phyloP scores from a whole-genome alignment of 1,140 invertebrate species.

The Homalodisca vitripennis region DNA sequence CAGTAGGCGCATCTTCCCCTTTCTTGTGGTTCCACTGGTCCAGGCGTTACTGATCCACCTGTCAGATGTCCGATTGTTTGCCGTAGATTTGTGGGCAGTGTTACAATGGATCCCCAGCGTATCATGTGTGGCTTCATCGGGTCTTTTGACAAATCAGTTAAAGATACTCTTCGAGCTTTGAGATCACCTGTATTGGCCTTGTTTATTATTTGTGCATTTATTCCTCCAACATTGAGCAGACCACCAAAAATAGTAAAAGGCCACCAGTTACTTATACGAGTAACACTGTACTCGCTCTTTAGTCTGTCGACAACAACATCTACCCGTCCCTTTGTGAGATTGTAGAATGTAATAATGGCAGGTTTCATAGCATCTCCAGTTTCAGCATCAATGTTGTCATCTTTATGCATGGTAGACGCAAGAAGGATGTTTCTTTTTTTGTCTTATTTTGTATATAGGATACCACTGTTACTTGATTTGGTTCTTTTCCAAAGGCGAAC shows the following conservation, averaged over 20 bases:
- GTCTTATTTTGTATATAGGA: slow-evolving; percentile 39
- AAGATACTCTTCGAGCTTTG: background rate
- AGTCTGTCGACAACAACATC: too few species aligned
- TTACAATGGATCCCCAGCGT: too few species aligned
- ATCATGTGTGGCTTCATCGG: too few species aligned
- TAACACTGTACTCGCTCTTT: too few species aligned
- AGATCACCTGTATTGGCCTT: background rate
- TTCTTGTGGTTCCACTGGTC: too few species aligned
- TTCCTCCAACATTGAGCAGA: slow-evolving; percentile 44
- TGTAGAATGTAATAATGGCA: slow-evolving; percentile 43
- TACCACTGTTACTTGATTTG: slow-evolving; percentile 31
- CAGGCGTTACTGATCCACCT: too few species aligned
- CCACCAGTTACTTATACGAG: slow-evolving; percentile 46
- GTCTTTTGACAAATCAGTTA: background rate
- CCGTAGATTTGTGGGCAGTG: too few species aligned
- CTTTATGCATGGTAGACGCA: too few species aligned
- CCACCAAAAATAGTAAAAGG: slow-evolving; percentile 46
- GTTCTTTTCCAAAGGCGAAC: background rate
- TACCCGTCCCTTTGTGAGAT: slow-evolving; percentile 49
- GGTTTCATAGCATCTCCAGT: slow-evolving; percentile 28
- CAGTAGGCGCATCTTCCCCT: too few species aligned
- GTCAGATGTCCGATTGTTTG: too few species aligned
- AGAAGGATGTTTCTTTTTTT: slow-evolving; percentile 5
- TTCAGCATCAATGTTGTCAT: background rate
- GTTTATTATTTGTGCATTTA: slow-evolving; percentile 40